Base-by-base conservation (phyloP, 2,797 vertebrate species). In the Myripristis murdjan region DNA sequence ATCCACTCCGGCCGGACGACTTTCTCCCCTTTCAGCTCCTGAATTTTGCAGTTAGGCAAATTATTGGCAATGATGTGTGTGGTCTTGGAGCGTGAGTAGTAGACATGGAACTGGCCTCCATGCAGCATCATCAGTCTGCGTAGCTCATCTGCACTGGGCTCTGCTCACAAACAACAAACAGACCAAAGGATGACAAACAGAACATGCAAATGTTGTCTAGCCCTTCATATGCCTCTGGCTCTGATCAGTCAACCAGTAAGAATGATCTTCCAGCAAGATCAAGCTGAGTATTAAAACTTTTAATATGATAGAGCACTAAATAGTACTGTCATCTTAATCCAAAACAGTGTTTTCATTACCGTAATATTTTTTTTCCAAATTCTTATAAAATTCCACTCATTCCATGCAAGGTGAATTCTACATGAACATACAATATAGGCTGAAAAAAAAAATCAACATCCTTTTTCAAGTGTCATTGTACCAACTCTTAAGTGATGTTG, bases 41-140 rank as follows among this genome's bases (percentile, higher is more conserved):
- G 94, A 82, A 99, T 97, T 94, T 99, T 99, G 92, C 58, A 92
- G 92, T 97, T 96, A 83, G 98, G 97, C 90, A 99, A 94, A 92
- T 99, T 99, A 82, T 94, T 96, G 81, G 98, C 95, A 64, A 99
- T 97, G 88, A 99, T 97, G 88, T 99, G 98, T 41, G 97, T 98
- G 90, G 96, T 99, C 94, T 97, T 98, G 73, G 96, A 97, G 84
- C 94, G 96, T 11, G 97, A 97, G 89, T 98, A 99, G 89, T 99
- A 99, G 23, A 95, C 24, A 55, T 99, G 97, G 87, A 96, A 98
- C 75, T 98, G 98, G 33, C 98, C 98, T 18, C 98, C 98, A 47
- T 99, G 98, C 76, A 98, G 88, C 96, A 98, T 97, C 97, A 99
- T 99, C 66, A 99, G 90, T 75, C 93, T 94, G 75, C 97, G 97